Percentiles rank a stretch among this genome's conserved stretches.
Evolutionary conservation across 2,888 invertebrate species (phyloP).

Genomic region (Leucophora obtusa): DNA sequence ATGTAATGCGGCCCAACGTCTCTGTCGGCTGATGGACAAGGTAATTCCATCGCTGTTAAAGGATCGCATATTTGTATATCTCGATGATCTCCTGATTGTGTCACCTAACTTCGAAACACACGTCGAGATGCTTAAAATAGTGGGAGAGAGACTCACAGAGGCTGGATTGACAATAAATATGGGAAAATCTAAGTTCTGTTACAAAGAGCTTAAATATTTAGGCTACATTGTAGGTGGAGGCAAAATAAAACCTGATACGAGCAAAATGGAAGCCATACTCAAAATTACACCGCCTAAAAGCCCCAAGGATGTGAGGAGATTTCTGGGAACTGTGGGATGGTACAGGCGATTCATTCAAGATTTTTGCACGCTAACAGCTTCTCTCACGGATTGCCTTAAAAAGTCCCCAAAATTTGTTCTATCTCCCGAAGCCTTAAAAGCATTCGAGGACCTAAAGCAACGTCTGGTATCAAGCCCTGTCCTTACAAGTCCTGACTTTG

Average conservation of each 20-base stretch:
- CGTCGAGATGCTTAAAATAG: not conserved
- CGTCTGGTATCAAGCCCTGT: too few species aligned
- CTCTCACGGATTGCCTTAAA: too few species aligned
- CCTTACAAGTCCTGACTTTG: too few species aligned
- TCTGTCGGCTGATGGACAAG: too few species aligned
- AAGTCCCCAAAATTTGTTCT: too few species aligned
- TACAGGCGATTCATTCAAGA: slow-evolving; percentile 15
- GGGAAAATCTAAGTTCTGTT: slow-evolving; percentile 20
- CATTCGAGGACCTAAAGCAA: too few species aligned
- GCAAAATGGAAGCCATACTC: not conserved
- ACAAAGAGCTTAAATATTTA: slow-evolving; percentile 3
- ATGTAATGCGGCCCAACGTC: too few species aligned
- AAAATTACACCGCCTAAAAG: not conserved
- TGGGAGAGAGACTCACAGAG: not conserved
- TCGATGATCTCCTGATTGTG: not conserved
- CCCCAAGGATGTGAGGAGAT: not conserved
- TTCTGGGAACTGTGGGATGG: not conserved
- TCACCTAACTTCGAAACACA: not conserved
- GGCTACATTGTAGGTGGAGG: not conserved
- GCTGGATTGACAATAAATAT: slow-evolving; percentile 25
- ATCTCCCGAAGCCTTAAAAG: too few species aligned
- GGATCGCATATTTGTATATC: slow-evolving; percentile 4
- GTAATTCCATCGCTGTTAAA: slow-evolving; percentile 6
- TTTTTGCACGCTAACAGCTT: too few species aligned
- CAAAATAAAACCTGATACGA: not conserved